phyloP scores from a whole-genome alignment of 2,888 invertebrate species.

The Hypomecis atomaria region DNA sequence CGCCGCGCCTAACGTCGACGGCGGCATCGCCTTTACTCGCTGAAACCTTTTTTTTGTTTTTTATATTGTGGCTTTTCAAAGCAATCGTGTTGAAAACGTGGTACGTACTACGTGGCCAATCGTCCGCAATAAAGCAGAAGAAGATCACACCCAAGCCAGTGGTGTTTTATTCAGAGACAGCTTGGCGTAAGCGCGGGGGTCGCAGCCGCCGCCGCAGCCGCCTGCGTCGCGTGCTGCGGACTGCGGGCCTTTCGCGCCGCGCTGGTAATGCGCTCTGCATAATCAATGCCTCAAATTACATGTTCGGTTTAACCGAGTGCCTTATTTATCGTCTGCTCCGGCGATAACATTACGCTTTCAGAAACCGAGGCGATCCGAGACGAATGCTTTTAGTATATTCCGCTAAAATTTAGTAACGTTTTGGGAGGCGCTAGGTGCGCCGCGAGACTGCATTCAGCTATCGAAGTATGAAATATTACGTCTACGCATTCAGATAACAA shows the following conservation, averaged over 20 bases:
- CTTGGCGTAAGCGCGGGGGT: not conserved
- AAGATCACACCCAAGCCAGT: conserved; percentile 66
- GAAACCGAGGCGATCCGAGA: not conserved
- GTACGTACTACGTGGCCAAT: conserved; percentile 58
- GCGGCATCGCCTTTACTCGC: conserved; percentile 22
- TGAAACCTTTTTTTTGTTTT: conserved; percentile 45
- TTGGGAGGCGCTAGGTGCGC: conserved; percentile 10
- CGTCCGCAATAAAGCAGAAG: conserved; percentile 70
- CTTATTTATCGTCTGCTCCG: conserved; percentile 16
- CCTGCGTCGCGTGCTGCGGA: not conserved
- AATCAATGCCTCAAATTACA: conserved; percentile 25
- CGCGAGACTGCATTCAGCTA: conserved; percentile 59
- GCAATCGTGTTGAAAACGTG: conserved; percentile 43
- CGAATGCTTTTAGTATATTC: conserved; percentile 22
- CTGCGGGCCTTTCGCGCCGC: not conserved
- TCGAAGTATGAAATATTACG: conserved; percentile 67
- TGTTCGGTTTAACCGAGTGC: conserved; percentile 14
- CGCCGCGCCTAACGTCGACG: conserved; percentile 4
- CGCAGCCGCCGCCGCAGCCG: not conserved
- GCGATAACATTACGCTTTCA: conserved; percentile 23
- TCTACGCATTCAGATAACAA: conserved; percentile 57
- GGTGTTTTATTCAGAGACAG: conserved; percentile 74
- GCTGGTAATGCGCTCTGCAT: conserved; percentile 17
- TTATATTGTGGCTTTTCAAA: conserved; percentile 50
- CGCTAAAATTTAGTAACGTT: conserved; percentile 31